These are phyloP conservation scores for Dicentrarchus labrax DNA, from an alignment of 2,113 vertebrate genomes.

Conservation along the genomic window DNA sequence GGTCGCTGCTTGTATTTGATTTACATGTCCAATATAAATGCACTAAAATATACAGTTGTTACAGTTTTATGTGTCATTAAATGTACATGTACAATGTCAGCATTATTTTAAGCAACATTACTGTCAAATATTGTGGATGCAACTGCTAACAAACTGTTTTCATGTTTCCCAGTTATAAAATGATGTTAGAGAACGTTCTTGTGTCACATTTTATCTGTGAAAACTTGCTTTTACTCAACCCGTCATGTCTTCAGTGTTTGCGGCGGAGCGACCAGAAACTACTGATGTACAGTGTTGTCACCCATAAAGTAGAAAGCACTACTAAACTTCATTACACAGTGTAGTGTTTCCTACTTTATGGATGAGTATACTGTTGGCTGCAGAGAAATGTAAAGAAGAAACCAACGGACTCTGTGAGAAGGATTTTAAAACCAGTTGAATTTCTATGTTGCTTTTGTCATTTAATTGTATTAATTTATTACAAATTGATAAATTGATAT, in stretches of 20 bases:
- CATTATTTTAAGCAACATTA: not conserved
- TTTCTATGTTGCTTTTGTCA: not conserved
- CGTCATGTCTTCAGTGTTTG: slow-evolving; percentile 17
- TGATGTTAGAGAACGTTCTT: not conserved
- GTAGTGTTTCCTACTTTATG: slow-evolving; percentile 99
- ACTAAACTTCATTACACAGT: slow-evolving; percentile 97
- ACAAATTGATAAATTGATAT: not conserved
- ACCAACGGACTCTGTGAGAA: not conserved
- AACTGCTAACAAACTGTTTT: not conserved
- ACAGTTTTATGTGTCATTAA: not conserved
- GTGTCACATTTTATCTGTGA: slow-evolving; percentile 16
- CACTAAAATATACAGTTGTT: not conserved
- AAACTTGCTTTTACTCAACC: slow-evolving; percentile 5
- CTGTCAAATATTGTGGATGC: not conserved
- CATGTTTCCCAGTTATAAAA: not conserved
- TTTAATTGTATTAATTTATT: not conserved
- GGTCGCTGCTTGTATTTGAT: not conserved
- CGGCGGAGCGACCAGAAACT: slow-evolving; percentile 56
- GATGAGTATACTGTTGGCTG: slow-evolving; percentile 99
- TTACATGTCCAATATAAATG: not conserved
- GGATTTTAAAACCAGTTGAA: not conserved
- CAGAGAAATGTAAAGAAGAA: slow-evolving; percentile 78
- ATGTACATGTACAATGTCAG: not conserved
- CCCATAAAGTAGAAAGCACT: slow-evolving; percentile 99
- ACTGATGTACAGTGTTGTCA: slow-evolving; percentile 97